A percentile compares a stretch with the other conserved stretches of the same genome.
Conservation (phyloP, 1,140 invertebrate species). For the Brachionus rotundiformis region DNA sequence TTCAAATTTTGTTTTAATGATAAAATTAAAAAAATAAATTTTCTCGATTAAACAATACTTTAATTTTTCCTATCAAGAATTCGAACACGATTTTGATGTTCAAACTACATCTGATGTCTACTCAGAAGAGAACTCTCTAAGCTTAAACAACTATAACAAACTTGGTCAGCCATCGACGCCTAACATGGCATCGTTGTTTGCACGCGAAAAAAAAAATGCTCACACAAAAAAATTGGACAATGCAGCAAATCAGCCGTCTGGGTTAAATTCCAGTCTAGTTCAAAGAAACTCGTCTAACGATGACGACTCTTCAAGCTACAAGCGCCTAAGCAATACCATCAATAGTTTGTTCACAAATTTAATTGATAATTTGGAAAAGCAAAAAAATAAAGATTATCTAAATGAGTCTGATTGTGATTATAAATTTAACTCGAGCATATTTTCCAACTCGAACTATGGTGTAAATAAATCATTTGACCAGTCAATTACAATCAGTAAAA, state of each 20-base stretch:
- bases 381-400: constrained; percentile 38
- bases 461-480: constrained; percentile 36
- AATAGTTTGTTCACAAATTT: constrained; percentile 45
- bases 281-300: neutral
- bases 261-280: neutral
- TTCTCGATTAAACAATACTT: too few species aligned
- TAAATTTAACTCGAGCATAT: constrained; percentile 13
- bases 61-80: neutral
- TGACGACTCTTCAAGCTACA: constrained; percentile 1
- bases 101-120: constrained; percentile 31
- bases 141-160: constrained; percentile 15
- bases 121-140: constrained; percentile 8
- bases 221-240: constrained; percentile 19
- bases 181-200: neutral
- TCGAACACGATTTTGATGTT: constrained; percentile 37
- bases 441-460: neutral
- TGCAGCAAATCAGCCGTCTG: neutral
- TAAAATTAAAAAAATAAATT: too few species aligned
- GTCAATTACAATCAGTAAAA: neutral
- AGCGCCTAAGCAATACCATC: constrained; percentile 29
- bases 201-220: constrained; percentile 25
- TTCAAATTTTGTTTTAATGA: too few species aligned
- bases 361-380: constrained; percentile 40
- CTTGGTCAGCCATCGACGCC: neutral
- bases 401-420: neutral